Base-by-base conservation (phyloP, 2,113 vertebrate genomes). In the Rana temporaria region DNA sequence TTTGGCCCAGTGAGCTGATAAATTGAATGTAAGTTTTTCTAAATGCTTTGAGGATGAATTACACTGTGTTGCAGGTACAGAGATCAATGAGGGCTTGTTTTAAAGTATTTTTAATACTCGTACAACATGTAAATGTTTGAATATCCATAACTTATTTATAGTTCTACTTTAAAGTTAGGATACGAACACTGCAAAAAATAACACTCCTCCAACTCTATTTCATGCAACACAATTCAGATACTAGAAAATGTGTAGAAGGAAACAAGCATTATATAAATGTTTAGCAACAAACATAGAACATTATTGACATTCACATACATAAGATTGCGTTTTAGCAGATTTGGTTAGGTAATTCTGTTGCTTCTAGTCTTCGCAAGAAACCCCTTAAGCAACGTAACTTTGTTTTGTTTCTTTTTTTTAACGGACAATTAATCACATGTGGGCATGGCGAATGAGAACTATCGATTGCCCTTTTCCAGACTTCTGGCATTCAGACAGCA, bases 401-500 rank as follows among this genome's bases (percentile, higher is more conserved):
- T 82, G 38, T 55, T 73, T 73, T 69, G 52, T 24, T 59, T 79
- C 53, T 69, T 59, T 71, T 69, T 82, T 67, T 92, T 92, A 88
- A 88, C 90, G 91, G 90, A 93, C 93, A 95, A 95, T 95, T 95
- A 95, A 94, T 95, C 94, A 94, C 92, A 92, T 92, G 92, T 92
- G 92, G 92, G 91, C 91, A 91, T 92, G 91, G 91, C 91, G 92
- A 93, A 94, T 94, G 93, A 95, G 92, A 94, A 93, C 92, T 95
- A 96, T 96, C 92, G 96, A 97, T 96, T 95, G 95, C 92, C 95
- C 95, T 96, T 97, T 96, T 93, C 93, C 91, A 94, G 90, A 92
- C 90, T 91, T 89, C 91, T 92, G 91, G 94, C 93, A 94, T 95
- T 95, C 94, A 95, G 93, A 95, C 93, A 92, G 90, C 90, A 96